phyloP scores from a whole-genome alignment of 1,140 invertebrate genomes.

The Prorops nasuta region DNA sequence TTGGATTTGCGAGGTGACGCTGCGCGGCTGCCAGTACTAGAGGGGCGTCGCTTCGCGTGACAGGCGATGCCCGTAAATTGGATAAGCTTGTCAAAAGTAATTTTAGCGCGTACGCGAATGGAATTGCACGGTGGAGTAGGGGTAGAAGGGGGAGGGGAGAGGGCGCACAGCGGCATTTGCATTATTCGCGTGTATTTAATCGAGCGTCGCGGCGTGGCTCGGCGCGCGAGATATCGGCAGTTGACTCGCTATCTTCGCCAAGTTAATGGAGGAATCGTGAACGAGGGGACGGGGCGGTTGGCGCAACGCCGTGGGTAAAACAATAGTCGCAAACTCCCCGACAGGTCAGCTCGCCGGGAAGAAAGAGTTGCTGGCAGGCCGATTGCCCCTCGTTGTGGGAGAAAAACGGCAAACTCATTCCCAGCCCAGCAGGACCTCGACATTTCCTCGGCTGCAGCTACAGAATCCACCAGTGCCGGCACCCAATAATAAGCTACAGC shows the following conservation, averaged over 20 bases:
- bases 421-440: slow-evolving; percentile 46
- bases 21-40: not conserved
- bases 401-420: slow-evolving; percentile 49
- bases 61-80: no score
- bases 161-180: no score
- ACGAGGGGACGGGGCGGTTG: no score
- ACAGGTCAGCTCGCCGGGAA: not conserved
- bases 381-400: slow-evolving; percentile 40
- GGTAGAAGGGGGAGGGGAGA: no score
- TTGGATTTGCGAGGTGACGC: not conserved
- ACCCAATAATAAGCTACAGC: no score
- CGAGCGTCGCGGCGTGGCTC: slow-evolving; percentile 10
- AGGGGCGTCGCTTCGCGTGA: not conserved
- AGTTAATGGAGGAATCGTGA: no score
- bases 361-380: slow-evolving; percentile 20
- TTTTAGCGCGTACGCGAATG: slow-evolving; percentile 2
- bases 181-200: slow-evolving; percentile 20
- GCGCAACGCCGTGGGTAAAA: slow-evolving; percentile 28
- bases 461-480: no score
- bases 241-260: not conserved
- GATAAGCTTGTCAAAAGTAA: slow-evolving; percentile 19
- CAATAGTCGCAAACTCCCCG: slow-evolving; percentile 31
- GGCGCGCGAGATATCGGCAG: slow-evolving; percentile 1
- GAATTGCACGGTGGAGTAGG: not conserved
- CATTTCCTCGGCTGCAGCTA: no score